These are phyloP conservation scores for Thalassoma bifasciatum DNA, from an alignment of 2,113 vertebrate species.

Conservation along the genomic window DNA sequence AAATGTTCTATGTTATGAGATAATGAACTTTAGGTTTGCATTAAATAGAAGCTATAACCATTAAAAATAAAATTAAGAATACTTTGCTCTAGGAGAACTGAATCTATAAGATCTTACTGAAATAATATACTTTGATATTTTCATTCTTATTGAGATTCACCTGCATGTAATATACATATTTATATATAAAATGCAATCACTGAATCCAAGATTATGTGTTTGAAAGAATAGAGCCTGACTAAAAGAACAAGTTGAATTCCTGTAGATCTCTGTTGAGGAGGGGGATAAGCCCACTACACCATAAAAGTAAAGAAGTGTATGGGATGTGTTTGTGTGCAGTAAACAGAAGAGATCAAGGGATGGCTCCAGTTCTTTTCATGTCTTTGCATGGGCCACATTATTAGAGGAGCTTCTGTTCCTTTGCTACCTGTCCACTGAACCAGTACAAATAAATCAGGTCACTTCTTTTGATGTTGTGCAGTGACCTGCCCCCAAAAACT, in stretches of 20 bases:
- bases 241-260: constrained; percentile 6
- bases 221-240: too few relatives aligned
- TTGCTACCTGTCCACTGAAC: constrained; percentile 65
- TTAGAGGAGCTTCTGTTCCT: constrained; percentile 42
- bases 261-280: not conserved
- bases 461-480: constrained; percentile 68
- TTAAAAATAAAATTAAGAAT: too few relatives aligned
- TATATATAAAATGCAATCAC: too few relatives aligned
- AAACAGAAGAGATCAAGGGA: constrained; percentile 29
- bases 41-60: too few relatives aligned
- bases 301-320: not conserved
- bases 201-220: too few relatives aligned
- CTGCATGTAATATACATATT: too few relatives aligned
- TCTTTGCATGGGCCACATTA: constrained; percentile 30
- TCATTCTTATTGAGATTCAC: too few relatives aligned
- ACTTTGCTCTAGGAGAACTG: too few relatives aligned
- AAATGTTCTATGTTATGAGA: too few relatives aligned
- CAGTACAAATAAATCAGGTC: constrained; percentile 59
- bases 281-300: not conserved
- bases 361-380: constrained; percentile 55
- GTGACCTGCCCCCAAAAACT: constrained; percentile 53
- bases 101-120: too few relatives aligned
- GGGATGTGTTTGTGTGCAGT: constrained; percentile 12
- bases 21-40: too few relatives aligned
- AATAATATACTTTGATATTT: too few relatives aligned